Conservation (phyloP, 2,113 vertebrate genomes). For the Cyprinodon variegatus region DNA sequence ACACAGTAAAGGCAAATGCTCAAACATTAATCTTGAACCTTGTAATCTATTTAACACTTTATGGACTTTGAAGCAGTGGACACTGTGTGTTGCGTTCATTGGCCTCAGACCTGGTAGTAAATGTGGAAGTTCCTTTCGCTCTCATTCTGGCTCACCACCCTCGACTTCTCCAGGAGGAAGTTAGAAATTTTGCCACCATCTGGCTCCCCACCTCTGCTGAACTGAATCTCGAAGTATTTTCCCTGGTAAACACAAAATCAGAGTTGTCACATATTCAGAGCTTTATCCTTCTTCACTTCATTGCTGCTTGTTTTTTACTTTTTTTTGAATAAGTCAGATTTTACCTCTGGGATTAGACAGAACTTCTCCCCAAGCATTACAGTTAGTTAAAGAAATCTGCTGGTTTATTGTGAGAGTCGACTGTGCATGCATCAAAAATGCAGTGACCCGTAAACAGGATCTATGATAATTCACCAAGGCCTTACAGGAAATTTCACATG, state of each 20-base stretch:
- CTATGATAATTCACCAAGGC: neutral
- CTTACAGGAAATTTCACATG: conserved; percentile 16
- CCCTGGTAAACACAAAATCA: conserved; percentile 78
- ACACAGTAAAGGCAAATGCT: conserved; percentile 13
- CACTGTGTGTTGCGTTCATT: neutral
- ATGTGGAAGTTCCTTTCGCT: conserved; percentile 96
- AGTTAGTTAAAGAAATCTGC: neutral
- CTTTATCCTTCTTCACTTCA: neutral
- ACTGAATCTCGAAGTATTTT: conserved; percentile 99
- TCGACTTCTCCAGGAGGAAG: conserved; percentile 95
- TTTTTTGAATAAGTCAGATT: neutral
- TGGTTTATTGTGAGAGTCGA: neutral
- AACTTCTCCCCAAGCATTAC: neutral
- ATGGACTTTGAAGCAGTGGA: neutral
- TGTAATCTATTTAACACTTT: neutral
- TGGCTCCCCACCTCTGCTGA: conserved; percentile 94
- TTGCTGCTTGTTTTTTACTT: neutral
- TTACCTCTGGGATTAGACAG: neutral
- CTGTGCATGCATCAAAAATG: neutral
- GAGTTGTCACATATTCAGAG: neutral
- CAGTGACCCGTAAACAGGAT: neutral
- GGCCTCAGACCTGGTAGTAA: conserved; percentile 90
- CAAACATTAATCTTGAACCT: neutral
- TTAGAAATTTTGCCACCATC: conserved; percentile 97
- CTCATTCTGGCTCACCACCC: conserved; percentile 96